Evolutionary conservation across 2,113 vertebrate species (phyloP).

Genomic region (Cyprinodon brontotheroides): DNA sequence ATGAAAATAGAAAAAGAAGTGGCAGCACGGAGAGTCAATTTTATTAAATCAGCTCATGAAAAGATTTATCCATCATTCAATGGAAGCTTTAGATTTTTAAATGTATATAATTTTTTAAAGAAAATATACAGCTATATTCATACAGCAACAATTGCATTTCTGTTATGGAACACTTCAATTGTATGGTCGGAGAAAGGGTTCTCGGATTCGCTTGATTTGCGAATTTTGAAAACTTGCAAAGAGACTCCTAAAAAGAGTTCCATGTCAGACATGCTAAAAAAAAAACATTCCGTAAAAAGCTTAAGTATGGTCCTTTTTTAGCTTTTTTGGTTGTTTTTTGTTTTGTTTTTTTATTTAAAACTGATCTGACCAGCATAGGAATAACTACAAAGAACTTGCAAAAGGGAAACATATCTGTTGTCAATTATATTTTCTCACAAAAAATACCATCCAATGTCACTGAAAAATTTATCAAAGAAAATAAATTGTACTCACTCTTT

Average conservation of each 20-base stretch:
- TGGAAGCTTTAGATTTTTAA: conserved; percentile 2
- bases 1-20: conserved; percentile 34
- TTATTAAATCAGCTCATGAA: background rate
- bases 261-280: background rate
- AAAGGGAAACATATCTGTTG: background rate
- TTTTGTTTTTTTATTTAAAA: background rate
- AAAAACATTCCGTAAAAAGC: background rate
- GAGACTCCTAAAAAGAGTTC: background rate
- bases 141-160: background rate
- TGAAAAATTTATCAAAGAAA: conserved; percentile 12
- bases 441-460: conserved; percentile 7
- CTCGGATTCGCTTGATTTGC: background rate
- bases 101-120: conserved; percentile 13
- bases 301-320: background rate
- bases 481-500: conserved; percentile 14
- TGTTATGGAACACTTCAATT: background rate
- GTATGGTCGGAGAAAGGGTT: background rate
- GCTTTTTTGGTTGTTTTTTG: background rate
- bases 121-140: background rate
- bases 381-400: background rate
- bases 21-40: background rate
- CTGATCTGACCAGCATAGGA: background rate
- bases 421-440: background rate
- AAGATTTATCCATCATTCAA: background rate
- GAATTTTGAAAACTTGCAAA: conserved; percentile 5